Evolutionary conservation across 30 jellyfish, hydroid and myxozoan genomes (phyloP).

Genomic region (Catostylus mosaicus): DNA sequence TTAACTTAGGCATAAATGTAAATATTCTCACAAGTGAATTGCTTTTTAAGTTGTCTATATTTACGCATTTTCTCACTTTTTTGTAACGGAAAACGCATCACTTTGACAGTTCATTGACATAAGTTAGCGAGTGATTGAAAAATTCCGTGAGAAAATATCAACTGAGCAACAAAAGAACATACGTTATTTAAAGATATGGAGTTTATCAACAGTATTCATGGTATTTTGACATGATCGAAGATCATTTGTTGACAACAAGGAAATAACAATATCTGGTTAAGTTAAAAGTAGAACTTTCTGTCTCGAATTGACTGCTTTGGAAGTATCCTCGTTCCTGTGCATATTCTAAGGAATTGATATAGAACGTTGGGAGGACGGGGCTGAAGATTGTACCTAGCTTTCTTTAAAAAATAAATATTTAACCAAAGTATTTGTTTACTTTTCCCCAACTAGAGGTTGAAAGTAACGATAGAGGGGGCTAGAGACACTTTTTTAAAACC

Average conservation of each 20-base stretch:
- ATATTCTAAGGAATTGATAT: too few species aligned
- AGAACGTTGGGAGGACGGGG: too few species aligned
- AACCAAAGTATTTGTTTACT: too few species aligned
- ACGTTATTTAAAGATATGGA: background rate
- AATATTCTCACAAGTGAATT: slow-evolving; percentile 2
- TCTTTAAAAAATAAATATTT: too few species aligned
- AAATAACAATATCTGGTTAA: background rate
- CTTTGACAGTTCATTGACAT: slow-evolving; percentile 22
- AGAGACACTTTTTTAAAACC: too few species aligned
- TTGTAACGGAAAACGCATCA: slow-evolving; percentile 3
- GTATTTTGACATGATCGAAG: background rate
- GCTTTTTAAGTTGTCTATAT: background rate
- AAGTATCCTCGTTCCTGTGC: too few species aligned
- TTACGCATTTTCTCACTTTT: background rate
- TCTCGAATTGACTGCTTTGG: too few species aligned
- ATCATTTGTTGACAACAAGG: slow-evolving; percentile 3
- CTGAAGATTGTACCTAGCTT: too few species aligned
- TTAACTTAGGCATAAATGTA: background rate
- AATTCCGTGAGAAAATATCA: slow-evolving; percentile 27
- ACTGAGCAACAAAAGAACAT: background rate
- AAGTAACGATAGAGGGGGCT: too few species aligned
- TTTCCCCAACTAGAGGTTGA: too few species aligned
- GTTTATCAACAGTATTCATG: background rate
- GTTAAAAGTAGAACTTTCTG: too few species aligned
- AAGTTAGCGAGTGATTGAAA: background rate